These are phyloP conservation scores for Gari tellinella DNA, from an alignment of 2,888 invertebrate genomes.

Conservation along the genomic window DNA sequence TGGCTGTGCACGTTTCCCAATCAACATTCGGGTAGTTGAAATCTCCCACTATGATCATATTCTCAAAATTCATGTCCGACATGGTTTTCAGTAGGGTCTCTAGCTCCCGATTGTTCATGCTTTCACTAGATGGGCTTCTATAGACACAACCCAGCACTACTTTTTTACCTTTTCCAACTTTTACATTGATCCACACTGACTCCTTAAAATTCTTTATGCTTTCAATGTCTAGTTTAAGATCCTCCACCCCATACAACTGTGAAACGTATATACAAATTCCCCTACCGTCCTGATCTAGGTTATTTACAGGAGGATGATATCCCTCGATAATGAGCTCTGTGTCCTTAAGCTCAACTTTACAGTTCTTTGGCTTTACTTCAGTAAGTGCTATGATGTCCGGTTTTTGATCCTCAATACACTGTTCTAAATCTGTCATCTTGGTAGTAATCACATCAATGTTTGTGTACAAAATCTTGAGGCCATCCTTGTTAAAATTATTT, in stretches of 20 bases:
- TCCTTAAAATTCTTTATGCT: neutral
- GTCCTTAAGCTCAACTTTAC: neutral
- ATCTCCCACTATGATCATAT: neutral
- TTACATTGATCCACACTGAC: neutral
- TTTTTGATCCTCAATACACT: neutral
- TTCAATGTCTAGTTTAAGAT: neutral
- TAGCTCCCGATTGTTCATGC: neutral
- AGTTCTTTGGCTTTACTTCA: slow-evolving; percentile 3
- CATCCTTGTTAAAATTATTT: neutral
- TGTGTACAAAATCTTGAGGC: neutral
- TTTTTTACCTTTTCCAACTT: neutral
- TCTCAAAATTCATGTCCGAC: no score
- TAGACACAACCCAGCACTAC: no score
- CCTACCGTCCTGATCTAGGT: slow-evolving; percentile 1
- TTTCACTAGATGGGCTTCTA: slow-evolving; percentile 4
- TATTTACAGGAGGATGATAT: slow-evolving; percentile 5
- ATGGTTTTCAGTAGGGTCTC: neutral
- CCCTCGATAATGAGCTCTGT: neutral
- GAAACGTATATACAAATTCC: slow-evolving; percentile 2
- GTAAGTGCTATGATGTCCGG: slow-evolving; percentile 1
- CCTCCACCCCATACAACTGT: neutral
- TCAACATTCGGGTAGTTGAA: slow-evolving; percentile 15
- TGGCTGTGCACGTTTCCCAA: neutral
- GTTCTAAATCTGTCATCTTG: neutral
- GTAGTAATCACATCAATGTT: slow-evolving; percentile 4